Evolutionary conservation across 2,888 invertebrate genomes (phyloP).

Genomic region (Drosophila prolongata): DNA sequence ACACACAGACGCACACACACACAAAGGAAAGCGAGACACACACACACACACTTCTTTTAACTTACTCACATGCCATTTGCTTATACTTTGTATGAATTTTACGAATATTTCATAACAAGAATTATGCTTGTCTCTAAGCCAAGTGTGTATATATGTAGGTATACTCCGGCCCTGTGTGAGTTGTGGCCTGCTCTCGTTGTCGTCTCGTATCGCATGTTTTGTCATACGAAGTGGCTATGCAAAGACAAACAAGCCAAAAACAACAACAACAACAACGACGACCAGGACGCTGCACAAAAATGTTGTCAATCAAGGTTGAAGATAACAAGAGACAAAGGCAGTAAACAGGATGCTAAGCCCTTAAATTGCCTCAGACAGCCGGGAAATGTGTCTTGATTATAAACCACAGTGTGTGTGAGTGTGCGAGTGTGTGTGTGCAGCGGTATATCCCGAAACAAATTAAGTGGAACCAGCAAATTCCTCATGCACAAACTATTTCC

Average conservation of each 20-base stretch:
- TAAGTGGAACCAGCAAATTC: constrained; percentile 37
- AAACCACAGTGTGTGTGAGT: constrained; percentile 3
- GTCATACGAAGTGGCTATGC: constrained; percentile 72
- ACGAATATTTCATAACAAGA: constrained; percentile 75
- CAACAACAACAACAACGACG: constrained; percentile 30
- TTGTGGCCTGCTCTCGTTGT: constrained; percentile 48
- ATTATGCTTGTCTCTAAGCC: constrained; percentile 47
- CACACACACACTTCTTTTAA: constrained; percentile 27
- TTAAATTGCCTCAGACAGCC: constrained; percentile 41
- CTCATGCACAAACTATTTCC: constrained; percentile 27
- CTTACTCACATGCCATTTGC: constrained; percentile 57
- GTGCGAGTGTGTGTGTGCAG: constrained; percentile 11
- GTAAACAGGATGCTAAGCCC: constrained; percentile 31
- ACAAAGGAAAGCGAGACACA: background rate
- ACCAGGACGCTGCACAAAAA: constrained; percentile 63
- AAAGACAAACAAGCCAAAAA: constrained; percentile 65
- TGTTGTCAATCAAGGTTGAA: constrained; percentile 72
- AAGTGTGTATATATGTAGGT: constrained; percentile 4
- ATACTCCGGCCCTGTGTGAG: constrained; percentile 7
- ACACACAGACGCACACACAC: constrained; percentile 20
- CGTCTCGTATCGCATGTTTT: constrained; percentile 73
- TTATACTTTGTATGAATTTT: constrained; percentile 76
- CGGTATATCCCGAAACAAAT: constrained; percentile 23
- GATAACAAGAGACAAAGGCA: constrained; percentile 60
- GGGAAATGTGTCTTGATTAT: constrained; percentile 27